Base-by-base conservation (phyloP, 2,113 vertebrate genomes). In the Blennius ocellaris region DNA sequence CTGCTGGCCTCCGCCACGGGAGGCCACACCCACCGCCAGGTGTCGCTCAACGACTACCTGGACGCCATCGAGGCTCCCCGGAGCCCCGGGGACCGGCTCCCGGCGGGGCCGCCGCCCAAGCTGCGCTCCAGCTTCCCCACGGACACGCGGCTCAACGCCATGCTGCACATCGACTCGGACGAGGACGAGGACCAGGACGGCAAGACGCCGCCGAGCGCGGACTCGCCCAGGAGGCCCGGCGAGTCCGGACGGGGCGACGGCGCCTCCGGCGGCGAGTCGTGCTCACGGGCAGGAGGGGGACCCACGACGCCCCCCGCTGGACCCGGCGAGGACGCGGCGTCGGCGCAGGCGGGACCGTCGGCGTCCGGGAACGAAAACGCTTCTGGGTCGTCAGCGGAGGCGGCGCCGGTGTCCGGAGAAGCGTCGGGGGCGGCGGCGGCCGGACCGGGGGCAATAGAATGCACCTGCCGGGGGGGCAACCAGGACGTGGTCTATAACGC, bases 151-250 rank as follows among this genome's bases (percentile, higher is more conserved):
- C 95, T 99, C 68, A 98, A 94, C 15, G 95, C 97, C 9, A 99
- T 99, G 97, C 94, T 99, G 72, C 97, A 99, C 68, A 99, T 99
- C 1, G 97, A 99, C 91, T 99, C 97, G 0, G 97, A 99, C 44
- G 97, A 99, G 69, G 97, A 99, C 9, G 97, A 99, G 68, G 89
- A 84, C 41, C 85, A 62, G 45, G 81, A 56, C 40, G 6, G 9
- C 0, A 74, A 68, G 0, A 60, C 76, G 0, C 80, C 57, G 48
- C 66, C 57, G 54, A 60, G 21, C 5, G 10, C 61, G 3, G 64
- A 66, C 9, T 77, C n/a, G 30, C 15, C 54, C 3, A 72, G 38
- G 16, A 52, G 16, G 15, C 62, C 11, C 1, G 56, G 73, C n/a
- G 80, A 77, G 45, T 60, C 60, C 17, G 45, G 9, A 15, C 76